Percentiles rank a stretch among this genome's conserved stretches.
Evolutionary conservation across 1,140 invertebrate species (phyloP).

Genomic region (Rhagoletis zephyria): DNA sequence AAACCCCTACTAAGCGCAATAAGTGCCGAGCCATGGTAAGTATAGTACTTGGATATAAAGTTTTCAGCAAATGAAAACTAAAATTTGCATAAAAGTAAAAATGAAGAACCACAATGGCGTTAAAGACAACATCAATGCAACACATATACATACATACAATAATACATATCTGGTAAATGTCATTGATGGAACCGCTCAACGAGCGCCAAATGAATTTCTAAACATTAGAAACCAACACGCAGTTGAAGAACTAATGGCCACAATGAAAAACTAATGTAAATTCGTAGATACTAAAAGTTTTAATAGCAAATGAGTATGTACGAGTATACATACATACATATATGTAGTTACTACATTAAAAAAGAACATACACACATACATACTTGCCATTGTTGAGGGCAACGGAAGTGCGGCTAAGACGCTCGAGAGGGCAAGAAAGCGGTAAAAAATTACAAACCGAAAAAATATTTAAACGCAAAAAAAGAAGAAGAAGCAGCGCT

Average conservation of each 20-base stretch:
- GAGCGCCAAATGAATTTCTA: background rate
- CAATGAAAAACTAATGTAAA: background rate
- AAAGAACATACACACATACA: background rate
- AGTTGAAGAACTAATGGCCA: background rate
- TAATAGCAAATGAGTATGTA: too few species aligned
- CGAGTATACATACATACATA: background rate
- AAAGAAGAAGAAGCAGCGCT: background rate
- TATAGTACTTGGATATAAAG: background rate
- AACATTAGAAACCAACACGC: background rate
- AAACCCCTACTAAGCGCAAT: background rate
- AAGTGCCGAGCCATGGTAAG: background rate
- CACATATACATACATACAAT: background rate
- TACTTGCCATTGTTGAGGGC: background rate
- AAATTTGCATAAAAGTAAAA: background rate
- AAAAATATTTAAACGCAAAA: background rate
- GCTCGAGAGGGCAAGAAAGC: background rate
- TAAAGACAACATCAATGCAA: slow-evolving; percentile 32
- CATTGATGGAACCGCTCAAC: slow-evolving; percentile 26
- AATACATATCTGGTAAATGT: background rate
- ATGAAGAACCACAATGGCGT: background rate
- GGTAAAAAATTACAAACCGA: slow-evolving; percentile 18
- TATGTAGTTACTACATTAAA: slow-evolving; percentile 13
- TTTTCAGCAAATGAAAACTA: background rate
- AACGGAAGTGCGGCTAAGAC: slow-evolving; percentile 41
- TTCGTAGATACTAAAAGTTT: too few species aligned